Percentiles rank a stretch among this genome's conserved stretches.
Conservation (phyloP, 1,140 invertebrate species). For the Atta texana region DNA sequence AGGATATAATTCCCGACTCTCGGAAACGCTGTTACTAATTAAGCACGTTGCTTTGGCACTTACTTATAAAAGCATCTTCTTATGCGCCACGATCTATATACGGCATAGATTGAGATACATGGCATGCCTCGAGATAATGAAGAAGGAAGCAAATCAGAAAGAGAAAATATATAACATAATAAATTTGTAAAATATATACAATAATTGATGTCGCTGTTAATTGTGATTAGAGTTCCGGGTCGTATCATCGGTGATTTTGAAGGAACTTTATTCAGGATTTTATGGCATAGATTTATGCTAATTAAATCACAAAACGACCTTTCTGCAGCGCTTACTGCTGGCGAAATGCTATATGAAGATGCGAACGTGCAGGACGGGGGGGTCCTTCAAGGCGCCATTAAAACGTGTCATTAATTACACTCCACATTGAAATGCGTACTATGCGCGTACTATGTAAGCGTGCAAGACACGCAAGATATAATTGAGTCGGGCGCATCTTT, state of each 20-base stretch:
- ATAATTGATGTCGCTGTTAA: slow-evolving; percentile 15
- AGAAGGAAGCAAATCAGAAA: neutral
- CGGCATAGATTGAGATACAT: neutral
- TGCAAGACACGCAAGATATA: slow-evolving; percentile 44
- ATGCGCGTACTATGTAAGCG: slow-evolving; percentile 22
- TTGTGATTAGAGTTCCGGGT: neutral
- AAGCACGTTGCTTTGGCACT: slow-evolving; percentile 63
- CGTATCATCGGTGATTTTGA: neutral
- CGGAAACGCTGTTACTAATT: slow-evolving; percentile 69
- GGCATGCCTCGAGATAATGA: slow-evolving; percentile 6
- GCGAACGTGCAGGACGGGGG: neutral
- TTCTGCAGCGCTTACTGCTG: neutral
- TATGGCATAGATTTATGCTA: neutral
- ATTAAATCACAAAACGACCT: slow-evolving; percentile 1
- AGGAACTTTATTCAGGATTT: neutral
- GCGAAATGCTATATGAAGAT: neutral
- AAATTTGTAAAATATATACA: neutral
- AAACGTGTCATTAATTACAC: slow-evolving; percentile 43
- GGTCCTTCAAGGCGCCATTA: slow-evolving; percentile 35
- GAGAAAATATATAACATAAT: slow-evolving; percentile 10
- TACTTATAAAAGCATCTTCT: neutral
- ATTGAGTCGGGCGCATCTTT: slow-evolving; percentile 40
- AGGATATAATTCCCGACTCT: slow-evolving; percentile 62
- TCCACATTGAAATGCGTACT: slow-evolving; percentile 36
- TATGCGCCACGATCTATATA: neutral